These are phyloP conservation scores for Morpho helenor DNA, from an alignment of 2,888 invertebrate genomes.

Conservation along the genomic window DNA sequence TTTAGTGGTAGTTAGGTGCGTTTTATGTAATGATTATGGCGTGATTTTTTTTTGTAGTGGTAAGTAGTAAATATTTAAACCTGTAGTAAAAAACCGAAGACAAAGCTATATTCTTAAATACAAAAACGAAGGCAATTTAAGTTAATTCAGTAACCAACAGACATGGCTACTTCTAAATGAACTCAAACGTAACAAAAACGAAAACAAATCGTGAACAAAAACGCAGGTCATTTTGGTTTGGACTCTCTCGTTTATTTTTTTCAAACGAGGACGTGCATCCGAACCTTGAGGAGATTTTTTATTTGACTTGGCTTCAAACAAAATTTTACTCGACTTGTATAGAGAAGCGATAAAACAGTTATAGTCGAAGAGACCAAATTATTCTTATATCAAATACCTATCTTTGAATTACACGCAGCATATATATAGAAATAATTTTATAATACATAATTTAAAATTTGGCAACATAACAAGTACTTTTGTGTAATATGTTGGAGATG, in stretches of 20 bases:
- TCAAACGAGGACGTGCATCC: slow-evolving; percentile 75
- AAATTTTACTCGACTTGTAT: slow-evolving; percentile 63
- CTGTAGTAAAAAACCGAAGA: slow-evolving; percentile 45
- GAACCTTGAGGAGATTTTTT: slow-evolving; percentile 67
- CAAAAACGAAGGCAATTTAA: slow-evolving; percentile 67
- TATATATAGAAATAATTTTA: no score
- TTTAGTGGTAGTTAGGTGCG: neutral
- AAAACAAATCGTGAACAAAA: slow-evolving; percentile 77
- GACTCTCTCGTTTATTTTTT: slow-evolving; percentile 75
- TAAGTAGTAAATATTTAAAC: no score
- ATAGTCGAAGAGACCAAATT: neutral
- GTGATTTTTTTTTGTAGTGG: no score
- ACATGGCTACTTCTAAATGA: slow-evolving; percentile 78
- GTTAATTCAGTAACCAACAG: slow-evolving; percentile 76
- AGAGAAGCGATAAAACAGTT: slow-evolving; percentile 37
- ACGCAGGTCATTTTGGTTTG: slow-evolving; percentile 76
- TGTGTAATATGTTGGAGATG: no score
- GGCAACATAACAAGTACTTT: no score
- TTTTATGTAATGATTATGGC: no score
- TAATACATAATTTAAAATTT: no score
- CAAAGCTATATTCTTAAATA: slow-evolving; percentile 51
- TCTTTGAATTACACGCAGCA: no score
- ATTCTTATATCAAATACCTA: no score
- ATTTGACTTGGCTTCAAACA: slow-evolving; percentile 46
- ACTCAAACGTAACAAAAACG: slow-evolving; percentile 77